Evolutionary conservation across 1,140 invertebrate genomes (phyloP).

Genomic region (Penaeus vannamei): DNA sequence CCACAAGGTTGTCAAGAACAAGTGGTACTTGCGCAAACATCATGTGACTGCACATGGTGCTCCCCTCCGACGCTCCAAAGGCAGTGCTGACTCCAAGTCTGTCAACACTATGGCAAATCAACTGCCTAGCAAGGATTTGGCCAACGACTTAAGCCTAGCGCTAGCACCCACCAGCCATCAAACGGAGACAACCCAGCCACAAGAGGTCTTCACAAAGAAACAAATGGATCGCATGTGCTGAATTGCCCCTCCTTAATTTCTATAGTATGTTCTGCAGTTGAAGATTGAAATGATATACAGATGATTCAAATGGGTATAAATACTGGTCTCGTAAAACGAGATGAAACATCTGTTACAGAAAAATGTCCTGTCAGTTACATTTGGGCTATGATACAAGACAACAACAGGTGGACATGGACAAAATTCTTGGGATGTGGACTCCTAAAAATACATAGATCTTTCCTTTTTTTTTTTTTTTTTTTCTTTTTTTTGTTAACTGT

Average conservation of each 20-base stretch:
- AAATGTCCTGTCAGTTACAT: conserved; percentile 63
- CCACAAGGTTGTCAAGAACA: conserved; percentile 70
- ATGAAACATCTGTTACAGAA: conserved; percentile 39
- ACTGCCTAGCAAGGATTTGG: conserved; percentile 42
- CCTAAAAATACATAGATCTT: conserved; percentile 15
- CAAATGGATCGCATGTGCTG: conserved; percentile 65
- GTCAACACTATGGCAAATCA: conserved; percentile 50
- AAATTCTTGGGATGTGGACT: conserved; percentile 26
- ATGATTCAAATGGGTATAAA: conserved; percentile 37
- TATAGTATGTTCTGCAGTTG: conserved; percentile 61
- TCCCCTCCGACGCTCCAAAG: conserved; percentile 69
- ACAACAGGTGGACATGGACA: conserved; percentile 61
- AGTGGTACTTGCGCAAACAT: conserved; percentile 70
- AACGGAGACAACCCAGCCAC: conserved; percentile 55
- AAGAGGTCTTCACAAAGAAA: conserved; percentile 65
- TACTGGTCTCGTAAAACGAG: not conserved
- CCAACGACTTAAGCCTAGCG: conserved; percentile 52
- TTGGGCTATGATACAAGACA: conserved; percentile 31
- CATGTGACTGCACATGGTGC: conserved; percentile 69
- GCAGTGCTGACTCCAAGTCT: conserved; percentile 51
- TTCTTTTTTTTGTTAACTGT: too few species aligned
- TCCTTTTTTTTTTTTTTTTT: too few species aligned
- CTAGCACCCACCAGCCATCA: conserved; percentile 58
- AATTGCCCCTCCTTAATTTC: conserved; percentile 37
- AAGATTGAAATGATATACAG: conserved; percentile 45